Base-by-base conservation (phyloP, 2,113 vertebrate species). In the Datnioides undecimradiatus region DNA sequence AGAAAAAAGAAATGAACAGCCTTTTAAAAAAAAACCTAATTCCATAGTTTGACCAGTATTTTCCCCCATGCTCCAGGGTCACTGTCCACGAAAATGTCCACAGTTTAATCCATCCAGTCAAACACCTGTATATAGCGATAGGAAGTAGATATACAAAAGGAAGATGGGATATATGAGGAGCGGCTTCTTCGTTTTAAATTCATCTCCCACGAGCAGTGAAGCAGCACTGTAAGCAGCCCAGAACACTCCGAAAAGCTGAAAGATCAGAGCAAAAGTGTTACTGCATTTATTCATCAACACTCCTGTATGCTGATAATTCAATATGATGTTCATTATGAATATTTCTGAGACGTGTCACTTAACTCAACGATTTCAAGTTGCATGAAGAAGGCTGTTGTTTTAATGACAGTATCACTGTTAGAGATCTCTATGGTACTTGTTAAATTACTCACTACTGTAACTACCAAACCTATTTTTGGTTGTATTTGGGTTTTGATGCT, bases 151-250 rank as follows among this genome's bases (percentile, higher is more conserved):
- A 90, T 99, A 99, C 95, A 99, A 94, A 93, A 99, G 96, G 91
- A 99, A 97, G 90, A 99, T 98, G 66, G 98, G 98, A 90, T 99
- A 99, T 92, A 99, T 99, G 93, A 99, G 96, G 34, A 99, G 97
- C 74, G 98, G 97, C 92, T 99, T 99, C 97, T 99, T 99, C 2
- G 97, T 99, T 95, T 99, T 99, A 92, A 99, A 99, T 93, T 99
- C 98, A 93, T 99, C 98, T 88, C 97, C 97, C 7, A 98, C 98
- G 51, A 99, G 95, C 91, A 99, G 95, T 3, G 98, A 99, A 73
- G 98, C 98, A 77, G 98, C 98, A 72, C 98, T 99, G 95, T 99
- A 99, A 1, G 98, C 98, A 83, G 98, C 98, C 98, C 98, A 99
- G 89, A 99, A 99, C 41, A 99, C 98, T 52, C 98, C 98, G 52